Conservation (phyloP, 2,888 invertebrate species). For the Belgica antarctica region DNA sequence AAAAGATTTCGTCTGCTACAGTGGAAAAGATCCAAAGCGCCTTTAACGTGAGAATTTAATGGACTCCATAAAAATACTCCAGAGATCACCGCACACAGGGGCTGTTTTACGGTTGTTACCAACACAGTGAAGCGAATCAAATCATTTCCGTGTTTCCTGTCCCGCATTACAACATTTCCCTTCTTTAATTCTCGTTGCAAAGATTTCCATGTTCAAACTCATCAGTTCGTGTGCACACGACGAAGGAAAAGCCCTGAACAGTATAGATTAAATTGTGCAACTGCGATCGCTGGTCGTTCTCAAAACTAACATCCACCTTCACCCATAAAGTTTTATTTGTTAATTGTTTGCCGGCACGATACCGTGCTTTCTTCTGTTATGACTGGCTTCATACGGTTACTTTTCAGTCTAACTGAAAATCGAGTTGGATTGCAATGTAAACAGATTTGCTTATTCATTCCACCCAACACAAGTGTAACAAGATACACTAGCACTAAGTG, state of each 20-base stretch:
- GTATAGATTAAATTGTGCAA: not conserved
- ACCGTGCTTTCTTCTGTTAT: not conserved
- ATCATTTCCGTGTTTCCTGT: not conserved
- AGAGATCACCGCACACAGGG: constrained; percentile 8
- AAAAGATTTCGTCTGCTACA: not conserved
- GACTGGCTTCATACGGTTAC: not conserved
- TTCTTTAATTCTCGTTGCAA: not conserved
- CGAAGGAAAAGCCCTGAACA: not conserved
- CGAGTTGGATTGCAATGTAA: not conserved
- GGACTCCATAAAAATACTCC: constrained; percentile 28
- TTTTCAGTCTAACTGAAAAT: not conserved
- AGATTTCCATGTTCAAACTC: not conserved
- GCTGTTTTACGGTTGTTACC: not conserved
- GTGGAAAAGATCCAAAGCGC: constrained; percentile 33
- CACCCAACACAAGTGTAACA: not conserved
- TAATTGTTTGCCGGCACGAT: constrained; percentile 41
- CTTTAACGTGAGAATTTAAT: constrained; percentile 36
- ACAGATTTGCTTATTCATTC: constrained; percentile 5
- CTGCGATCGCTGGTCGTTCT: not conserved
- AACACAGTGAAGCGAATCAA: not conserved
- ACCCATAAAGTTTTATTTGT: constrained; percentile 5
- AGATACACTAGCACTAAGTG: constrained; percentile 12
- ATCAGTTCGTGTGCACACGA: not conserved
- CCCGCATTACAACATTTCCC: not conserved
- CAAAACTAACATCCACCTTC: not conserved